Evolutionary conservation across 2,797 vertebrate species (phyloP).

Genomic region (Melanotaenia pygmaea): DNA sequence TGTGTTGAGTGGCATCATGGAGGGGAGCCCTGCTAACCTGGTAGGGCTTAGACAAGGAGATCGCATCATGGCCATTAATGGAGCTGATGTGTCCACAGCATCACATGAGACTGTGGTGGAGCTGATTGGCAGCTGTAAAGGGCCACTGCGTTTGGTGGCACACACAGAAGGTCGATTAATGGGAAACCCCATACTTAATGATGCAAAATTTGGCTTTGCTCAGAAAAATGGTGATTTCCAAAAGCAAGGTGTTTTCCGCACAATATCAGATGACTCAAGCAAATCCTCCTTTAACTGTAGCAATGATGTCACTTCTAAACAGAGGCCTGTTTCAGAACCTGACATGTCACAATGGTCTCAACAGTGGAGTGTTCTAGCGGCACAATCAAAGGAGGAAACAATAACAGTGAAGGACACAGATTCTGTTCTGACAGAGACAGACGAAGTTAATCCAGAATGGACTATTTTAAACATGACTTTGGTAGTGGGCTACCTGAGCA

Average conservation of each 20-base stretch:
- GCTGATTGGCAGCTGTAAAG: constrained; percentile 90
- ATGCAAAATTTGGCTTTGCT: constrained; percentile 84
- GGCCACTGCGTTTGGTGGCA: constrained; percentile 88
- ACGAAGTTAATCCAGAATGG: constrained; percentile 85
- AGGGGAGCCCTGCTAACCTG: constrained; percentile 91
- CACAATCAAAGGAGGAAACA: constrained; percentile 74
- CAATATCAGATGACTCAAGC: constrained; percentile 87
- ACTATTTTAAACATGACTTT: constrained; percentile 90
- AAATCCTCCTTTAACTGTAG: constrained; percentile 66
- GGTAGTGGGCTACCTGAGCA: constrained; percentile 95
- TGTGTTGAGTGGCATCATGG: constrained; percentile 89
- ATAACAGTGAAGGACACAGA: constrained; percentile 73
- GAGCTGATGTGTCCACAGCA: constrained; percentile 87
- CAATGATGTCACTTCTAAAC: constrained; percentile 72
- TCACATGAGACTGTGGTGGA: constrained; percentile 93
- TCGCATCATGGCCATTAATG: constrained; percentile 89
- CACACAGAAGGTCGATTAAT: constrained; percentile 73
- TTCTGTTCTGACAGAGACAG: constrained; percentile 80
- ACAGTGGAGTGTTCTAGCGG: constrained; percentile 63
- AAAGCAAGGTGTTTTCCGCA: constrained; percentile 88
- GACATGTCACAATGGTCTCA: constrained; percentile 85
- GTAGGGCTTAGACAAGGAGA: constrained; percentile 92
- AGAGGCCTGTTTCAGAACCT: constrained; percentile 88
- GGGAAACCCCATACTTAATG: constrained; percentile 85
- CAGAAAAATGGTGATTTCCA: constrained; percentile 84